A percentile compares a stretch with the other conserved stretches of the same genome.
These are phyloP conservation scores for Phyllostomus hastatus DNA, from an alignment of 2,113 vertebrate species.

Conservation along the genomic window DNA sequence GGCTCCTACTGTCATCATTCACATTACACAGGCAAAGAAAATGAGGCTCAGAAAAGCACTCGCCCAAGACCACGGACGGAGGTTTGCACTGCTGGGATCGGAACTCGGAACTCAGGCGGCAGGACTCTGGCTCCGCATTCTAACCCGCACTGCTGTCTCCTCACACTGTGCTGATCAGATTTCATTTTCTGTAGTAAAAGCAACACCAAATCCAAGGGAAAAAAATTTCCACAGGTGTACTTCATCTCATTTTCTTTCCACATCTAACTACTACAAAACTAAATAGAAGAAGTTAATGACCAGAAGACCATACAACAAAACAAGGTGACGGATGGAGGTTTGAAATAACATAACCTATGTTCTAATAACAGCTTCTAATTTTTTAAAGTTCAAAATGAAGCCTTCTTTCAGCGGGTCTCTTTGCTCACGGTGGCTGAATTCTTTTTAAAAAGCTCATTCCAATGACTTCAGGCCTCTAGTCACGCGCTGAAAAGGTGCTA, in stretches of 20 bases:
- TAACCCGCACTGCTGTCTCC: not conserved
- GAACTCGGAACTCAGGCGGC: not conserved
- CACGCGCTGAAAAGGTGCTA: not conserved
- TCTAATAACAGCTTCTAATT: not conserved
- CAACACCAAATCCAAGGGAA: not conserved
- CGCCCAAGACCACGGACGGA: not conserved
- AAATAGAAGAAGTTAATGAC: slow-evolving; percentile 9
- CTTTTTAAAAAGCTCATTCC: not conserved
- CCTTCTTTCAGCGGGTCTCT: not conserved
- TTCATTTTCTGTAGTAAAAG: not conserved
- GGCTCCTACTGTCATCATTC: not conserved
- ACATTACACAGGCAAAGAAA: not conserved
- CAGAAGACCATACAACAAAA: not conserved
- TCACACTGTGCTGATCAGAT: not conserved
- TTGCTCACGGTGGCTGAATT: not conserved
- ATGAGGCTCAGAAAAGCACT: not conserved
- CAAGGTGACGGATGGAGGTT: not conserved
- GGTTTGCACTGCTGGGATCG: not conserved
- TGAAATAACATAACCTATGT: not conserved
- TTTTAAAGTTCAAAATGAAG: slow-evolving; percentile 41
- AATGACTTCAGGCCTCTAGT: not conserved
- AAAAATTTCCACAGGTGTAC: not conserved
- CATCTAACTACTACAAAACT: not conserved
- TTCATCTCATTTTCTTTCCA: slow-evolving; percentile 3
- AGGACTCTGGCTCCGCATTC: not conserved